A percentile compares a stretch with the other conserved stretches of the same genome.
phyloP scores from a whole-genome alignment of 2,113 vertebrate genomes.

The Stegostoma tigrinum region DNA sequence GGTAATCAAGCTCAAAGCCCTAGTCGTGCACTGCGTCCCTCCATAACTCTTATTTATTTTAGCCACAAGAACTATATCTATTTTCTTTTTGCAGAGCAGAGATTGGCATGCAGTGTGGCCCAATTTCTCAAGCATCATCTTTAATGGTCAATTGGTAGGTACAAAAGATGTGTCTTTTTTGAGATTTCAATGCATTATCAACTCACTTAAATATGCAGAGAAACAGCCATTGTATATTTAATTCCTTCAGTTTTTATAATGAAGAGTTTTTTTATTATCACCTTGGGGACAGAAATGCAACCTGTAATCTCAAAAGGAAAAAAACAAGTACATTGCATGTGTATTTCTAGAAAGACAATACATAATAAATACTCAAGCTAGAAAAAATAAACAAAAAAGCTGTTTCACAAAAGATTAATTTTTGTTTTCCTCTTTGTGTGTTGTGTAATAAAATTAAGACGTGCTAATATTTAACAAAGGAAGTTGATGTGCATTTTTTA shows the following conservation, averaged over 20 bases:
- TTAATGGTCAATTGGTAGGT: background rate
- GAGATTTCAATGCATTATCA: background rate
- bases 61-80: too few species aligned
- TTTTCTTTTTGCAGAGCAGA: background rate
- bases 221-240: background rate
- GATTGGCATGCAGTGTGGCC: background rate
- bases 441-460: constrained; percentile 26
- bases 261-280: background rate
- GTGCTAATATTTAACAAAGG: constrained; percentile 4
- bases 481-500: background rate
- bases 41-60: too few species aligned
- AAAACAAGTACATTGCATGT: constrained; percentile 37
- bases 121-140: background rate
- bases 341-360: background rate
- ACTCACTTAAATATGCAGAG: background rate
- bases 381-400: constrained; percentile 12
- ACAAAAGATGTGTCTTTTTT: background rate
- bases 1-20: too few species aligned
- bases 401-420: background rate
- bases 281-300: background rate
- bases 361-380: background rate
- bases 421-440: background rate
- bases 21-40: too few species aligned
- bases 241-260: background rate
- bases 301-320: constrained; percentile 14